Evolutionary conservation across 2,888 invertebrate genomes (phyloP), one percentile per base, ranked within the genome.

Genomic region (Pammene aurita): DNA sequence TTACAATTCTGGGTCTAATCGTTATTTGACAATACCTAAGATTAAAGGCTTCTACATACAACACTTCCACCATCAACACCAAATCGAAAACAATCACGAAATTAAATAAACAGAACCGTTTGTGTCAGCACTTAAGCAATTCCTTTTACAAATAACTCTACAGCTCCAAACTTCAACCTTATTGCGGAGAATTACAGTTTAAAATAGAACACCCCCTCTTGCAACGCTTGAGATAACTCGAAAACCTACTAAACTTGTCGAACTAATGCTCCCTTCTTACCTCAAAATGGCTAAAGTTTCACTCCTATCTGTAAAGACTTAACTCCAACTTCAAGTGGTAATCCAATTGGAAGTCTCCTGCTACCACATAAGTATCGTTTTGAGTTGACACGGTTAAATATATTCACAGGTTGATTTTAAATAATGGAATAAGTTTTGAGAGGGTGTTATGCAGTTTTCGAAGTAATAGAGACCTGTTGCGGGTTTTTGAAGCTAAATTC

Each of bases 191-290:
- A 56, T 73, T 77, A 76, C 56, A 73, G 79, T 71, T 44, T 62
- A 75, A 71, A 77, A 79, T 80, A 65, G 70, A 71, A 6, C 66
- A 55, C 16, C 7, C 70, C 57, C 65, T 62, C 16, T 66, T 73
- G 78, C 77, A 83, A 81, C 77, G 75, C 75, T 76, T 75, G 70
- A 85, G 85, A 87, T 87, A 84, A 84, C 85, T 84, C 78, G 83
- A 84, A 85, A 85, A 87, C 84, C 84, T 80, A 81, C 87, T 82
- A 84, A 85, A 88, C 84, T 88, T 88, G 88, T 88, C 86, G 86
- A 88, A 89, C 89, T 89, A 89, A 89, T 88, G 88, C 87, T 84
- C 87, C 84, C 85, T 87, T 85, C 87, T 84, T 85, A 84, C 89
- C 87, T 85, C 87, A 83, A 88, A 89, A 89, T 86, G 86, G 88